Percentiles rank a stretch among this genome's conserved stretches.
These are phyloP conservation scores for Harmothoe impar DNA, from an alignment of 2,888 invertebrate species.

Conservation along the genomic window DNA sequence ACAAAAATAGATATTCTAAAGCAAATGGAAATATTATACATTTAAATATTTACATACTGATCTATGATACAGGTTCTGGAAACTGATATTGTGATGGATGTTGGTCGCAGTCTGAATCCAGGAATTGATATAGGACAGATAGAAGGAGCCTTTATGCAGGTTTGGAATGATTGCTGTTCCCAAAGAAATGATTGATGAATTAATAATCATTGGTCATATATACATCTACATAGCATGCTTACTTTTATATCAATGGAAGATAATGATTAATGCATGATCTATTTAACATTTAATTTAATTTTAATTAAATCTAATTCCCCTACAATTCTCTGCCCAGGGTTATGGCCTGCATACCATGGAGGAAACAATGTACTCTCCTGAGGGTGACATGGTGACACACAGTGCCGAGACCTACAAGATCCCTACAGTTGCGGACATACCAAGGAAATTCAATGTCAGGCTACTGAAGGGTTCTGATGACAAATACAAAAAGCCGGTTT, in stretches of 20 bases:
- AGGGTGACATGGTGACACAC: not conserved
- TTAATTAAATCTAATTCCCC: no score
- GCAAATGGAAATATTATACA: no score
- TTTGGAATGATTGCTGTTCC: no score
- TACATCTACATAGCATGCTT: no score
- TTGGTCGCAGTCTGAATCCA: conserved; percentile 96
- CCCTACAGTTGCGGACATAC: conserved; percentile 64
- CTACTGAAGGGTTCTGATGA: conserved; percentile 67
- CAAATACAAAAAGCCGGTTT: conserved; percentile 60
- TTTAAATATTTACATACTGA: no score
- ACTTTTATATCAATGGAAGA: no score
- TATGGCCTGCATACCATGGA: conserved; percentile 36
- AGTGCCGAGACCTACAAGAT: conserved; percentile 59
- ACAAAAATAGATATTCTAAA: no score
- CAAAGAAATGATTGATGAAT: no score
- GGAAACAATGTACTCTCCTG: not conserved
- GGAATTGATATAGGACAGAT: conserved; percentile 98
- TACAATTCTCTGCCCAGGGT: not conserved
- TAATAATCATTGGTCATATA: no score
- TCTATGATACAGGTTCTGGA: conserved; percentile 87
- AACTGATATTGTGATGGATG: conserved; percentile 98
- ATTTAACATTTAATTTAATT: no score
- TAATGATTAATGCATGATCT: no score
- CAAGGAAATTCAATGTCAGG: conserved; percentile 67
- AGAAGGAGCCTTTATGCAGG: conserved; percentile 95